Percentiles rank a stretch among this genome's conserved stretches.
phyloP scores from a whole-genome alignment of 2,113 vertebrate genomes.

The Naja naja region DNA sequence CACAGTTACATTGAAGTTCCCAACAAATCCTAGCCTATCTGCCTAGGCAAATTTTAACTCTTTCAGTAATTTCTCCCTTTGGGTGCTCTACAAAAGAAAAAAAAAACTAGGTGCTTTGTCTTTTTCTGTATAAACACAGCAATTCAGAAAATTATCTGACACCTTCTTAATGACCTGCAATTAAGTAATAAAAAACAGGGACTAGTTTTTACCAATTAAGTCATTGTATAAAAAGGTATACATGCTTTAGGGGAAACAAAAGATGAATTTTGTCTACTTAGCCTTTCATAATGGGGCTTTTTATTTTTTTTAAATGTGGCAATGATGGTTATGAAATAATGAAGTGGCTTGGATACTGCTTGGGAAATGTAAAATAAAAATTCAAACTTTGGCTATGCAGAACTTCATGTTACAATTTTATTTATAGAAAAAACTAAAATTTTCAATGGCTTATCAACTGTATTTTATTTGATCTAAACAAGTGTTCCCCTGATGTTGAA shows the following conservation, averaged over 20 bases:
- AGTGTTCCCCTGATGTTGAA: constrained; percentile 16
- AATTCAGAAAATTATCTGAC: neutral
- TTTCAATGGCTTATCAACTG: neutral
- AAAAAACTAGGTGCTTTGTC: neutral
- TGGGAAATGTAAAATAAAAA: constrained; percentile 2
- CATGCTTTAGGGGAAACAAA: neutral
- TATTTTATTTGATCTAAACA: neutral
- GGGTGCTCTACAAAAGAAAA: neutral
- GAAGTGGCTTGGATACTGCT: neutral
- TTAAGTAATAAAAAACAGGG: neutral
- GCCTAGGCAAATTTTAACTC: neutral
- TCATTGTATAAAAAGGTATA: neutral
- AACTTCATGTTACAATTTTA: neutral
- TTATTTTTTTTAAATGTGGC: neutral
- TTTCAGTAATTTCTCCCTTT: neutral
- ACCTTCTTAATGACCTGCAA: neutral
- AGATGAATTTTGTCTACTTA: neutral
- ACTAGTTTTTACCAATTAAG: neutral
- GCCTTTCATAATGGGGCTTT: neutral
- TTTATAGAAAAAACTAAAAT: neutral
- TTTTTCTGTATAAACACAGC: neutral
- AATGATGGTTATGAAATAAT: neutral
- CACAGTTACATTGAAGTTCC: neutral
- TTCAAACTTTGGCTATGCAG: neutral
- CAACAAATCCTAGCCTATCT: neutral